Percentiles rank a stretch among this genome's conserved stretches.
Conservation (phyloP, 2,797 vertebrate species). For the Oryzias dopingdopingensis region DNA sequence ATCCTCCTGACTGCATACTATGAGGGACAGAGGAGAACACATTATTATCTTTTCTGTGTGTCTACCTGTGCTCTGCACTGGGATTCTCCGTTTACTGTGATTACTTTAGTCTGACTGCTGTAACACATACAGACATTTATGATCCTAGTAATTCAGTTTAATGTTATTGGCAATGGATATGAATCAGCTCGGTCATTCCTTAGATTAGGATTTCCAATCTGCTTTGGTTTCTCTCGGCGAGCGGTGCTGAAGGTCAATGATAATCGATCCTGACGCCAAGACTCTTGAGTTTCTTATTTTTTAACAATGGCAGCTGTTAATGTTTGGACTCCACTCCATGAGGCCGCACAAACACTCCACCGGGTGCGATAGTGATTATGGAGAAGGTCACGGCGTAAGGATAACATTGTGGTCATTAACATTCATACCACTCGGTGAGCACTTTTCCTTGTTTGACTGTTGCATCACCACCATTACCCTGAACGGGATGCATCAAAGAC, state of each 20-base stretch:
- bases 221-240: conserved; percentile 31
- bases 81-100: conserved; percentile 10
- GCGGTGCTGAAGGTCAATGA: conserved; percentile 56
- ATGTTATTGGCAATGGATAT: conserved; percentile 25
- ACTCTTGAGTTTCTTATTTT: conserved; percentile 49
- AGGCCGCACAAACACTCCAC: conserved; percentile 43
- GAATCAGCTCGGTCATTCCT: conserved; percentile 17
- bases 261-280: conserved; percentile 55
- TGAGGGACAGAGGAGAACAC: conserved; percentile 11
- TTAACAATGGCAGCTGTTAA: conserved; percentile 40
- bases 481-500: conserved; percentile 4
- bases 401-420: conserved; percentile 36
- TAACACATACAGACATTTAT: conserved; percentile 1
- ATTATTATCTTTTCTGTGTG: conserved; percentile 1
- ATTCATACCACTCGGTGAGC: conserved; percentile 45
- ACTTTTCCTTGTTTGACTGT: conserved; percentile 35
- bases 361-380: conserved; percentile 29
- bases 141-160: neutral
- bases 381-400: conserved; percentile 55
- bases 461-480: conserved; percentile 25
- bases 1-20: conserved; percentile 5
- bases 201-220: conserved; percentile 25
- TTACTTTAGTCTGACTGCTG: conserved; percentile 7
- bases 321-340: conserved; percentile 46
- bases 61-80: neutral